A percentile compares a stretch with the other conserved stretches of the same genome.
These are phyloP conservation scores for Arenicola marina DNA, from an alignment of 2,888 invertebrate species.

Conservation along the genomic window DNA sequence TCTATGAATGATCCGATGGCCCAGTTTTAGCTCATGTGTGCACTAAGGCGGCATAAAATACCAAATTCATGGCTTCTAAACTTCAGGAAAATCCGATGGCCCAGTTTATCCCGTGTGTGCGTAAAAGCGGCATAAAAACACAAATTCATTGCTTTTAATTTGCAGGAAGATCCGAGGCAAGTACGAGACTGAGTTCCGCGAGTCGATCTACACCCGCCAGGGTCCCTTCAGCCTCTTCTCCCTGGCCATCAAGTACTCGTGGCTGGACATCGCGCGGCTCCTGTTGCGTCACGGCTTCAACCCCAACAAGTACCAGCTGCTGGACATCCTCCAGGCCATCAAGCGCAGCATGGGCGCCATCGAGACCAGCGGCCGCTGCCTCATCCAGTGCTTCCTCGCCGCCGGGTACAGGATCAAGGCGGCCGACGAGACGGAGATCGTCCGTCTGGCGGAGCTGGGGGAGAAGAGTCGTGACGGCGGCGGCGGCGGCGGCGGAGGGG, in stretches of 20 bases:
- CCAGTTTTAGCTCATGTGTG: too few species aligned
- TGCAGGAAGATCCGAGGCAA: conserved; percentile 20
- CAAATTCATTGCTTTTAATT: too few species aligned
- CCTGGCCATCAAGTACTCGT: conserved; percentile 17
- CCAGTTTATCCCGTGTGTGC: too few species aligned
- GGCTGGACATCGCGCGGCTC: conserved; percentile 12
- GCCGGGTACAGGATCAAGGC: conserved; percentile 2
- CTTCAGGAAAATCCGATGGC: too few species aligned
- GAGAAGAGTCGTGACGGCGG: not conserved
- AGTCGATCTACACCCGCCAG: conserved; percentile 3
- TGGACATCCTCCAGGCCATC: conserved; percentile 13
- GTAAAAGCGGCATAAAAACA: too few species aligned
- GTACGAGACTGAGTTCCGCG: conserved; percentile 3
- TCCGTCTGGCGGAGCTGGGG: not conserved
- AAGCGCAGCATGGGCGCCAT: conserved; percentile 12
- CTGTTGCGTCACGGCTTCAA: conserved; percentile 21
- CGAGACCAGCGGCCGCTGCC: conserved; percentile 5
- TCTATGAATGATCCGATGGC: too few species aligned
- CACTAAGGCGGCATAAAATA: too few species aligned
- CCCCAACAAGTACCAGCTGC: conserved; percentile 18
- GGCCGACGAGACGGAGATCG: not conserved
- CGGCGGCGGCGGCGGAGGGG: not conserved
- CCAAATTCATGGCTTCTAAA: too few species aligned
- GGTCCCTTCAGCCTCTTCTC: conserved; percentile 19
- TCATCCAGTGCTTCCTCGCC: conserved; percentile 16